These are phyloP conservation scores for Cyclina sinensis DNA, from an alignment of 1,140 invertebrate species.

Conservation along the genomic window DNA sequence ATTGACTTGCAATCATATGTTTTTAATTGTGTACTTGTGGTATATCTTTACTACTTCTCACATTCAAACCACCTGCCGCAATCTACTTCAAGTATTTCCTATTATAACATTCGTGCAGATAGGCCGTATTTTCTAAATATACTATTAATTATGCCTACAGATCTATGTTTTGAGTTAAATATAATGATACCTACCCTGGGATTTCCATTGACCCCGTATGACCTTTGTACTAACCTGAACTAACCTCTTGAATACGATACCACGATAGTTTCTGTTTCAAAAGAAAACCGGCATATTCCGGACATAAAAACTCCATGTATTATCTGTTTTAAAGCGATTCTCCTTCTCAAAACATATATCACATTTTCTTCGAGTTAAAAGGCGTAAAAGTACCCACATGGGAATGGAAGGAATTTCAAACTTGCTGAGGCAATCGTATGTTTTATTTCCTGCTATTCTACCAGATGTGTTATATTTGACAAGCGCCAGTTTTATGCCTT, in stretches of 20 bases:
- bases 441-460: background rate
- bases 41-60: background rate
- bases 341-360: background rate
- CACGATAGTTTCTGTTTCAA: background rate
- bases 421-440: background rate
- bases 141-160: conserved; percentile 15
- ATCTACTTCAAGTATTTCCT: background rate
- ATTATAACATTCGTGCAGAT: background rate
- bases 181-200: background rate
- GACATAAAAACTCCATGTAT: background rate
- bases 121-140: background rate
- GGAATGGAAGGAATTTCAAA: background rate
- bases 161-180: conserved; percentile 17
- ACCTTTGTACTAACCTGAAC: conserved; percentile 38
- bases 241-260: background rate
- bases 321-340: background rate
- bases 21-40: conserved; percentile 6
- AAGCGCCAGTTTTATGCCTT: no score
- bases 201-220: conserved; percentile 27
- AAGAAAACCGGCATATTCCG: background rate
- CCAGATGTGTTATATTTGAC: background rate
- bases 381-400: background rate
- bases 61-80: conserved; percentile 4
- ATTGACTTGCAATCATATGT: background rate
- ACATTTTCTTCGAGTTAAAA: background rate